These are phyloP conservation scores for Drosophila heteroneura DNA, from an alignment of 2,888 invertebrate genomes.

Conservation along the genomic window DNA sequence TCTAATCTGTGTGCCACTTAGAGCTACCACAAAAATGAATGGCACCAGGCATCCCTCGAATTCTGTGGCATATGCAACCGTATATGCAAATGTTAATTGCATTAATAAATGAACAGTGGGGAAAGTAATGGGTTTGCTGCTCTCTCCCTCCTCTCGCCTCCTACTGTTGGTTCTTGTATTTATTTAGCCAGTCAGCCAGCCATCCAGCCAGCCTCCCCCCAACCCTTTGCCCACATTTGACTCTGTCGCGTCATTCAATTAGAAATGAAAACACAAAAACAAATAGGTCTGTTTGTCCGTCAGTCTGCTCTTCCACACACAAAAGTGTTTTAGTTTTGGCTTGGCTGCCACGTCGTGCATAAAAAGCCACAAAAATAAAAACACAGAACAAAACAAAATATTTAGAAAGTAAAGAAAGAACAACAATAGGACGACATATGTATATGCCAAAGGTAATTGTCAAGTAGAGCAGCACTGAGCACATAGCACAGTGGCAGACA, in stretches of 20 bases:
- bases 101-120: constrained; percentile 67
- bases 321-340: constrained; percentile 70
- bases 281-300: constrained; percentile 54
- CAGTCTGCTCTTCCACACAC: constrained; percentile 8
- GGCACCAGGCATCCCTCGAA: background rate
- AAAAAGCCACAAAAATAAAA: constrained; percentile 43
- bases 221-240: background rate
- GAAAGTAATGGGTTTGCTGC: background rate
- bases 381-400: constrained; percentile 53
- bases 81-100: constrained; percentile 76
- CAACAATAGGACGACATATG: constrained; percentile 69
- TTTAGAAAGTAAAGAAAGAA: constrained; percentile 79
- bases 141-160: background rate
- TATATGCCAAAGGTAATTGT: constrained; percentile 73
- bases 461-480: constrained; percentile 73
- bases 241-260: constrained; percentile 69
- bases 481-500: constrained; percentile 28
- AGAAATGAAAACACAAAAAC: constrained; percentile 73
- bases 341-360: constrained; percentile 50
- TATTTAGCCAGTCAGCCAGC: background rate
- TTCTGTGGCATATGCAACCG: constrained; percentile 32
- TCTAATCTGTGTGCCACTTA: constrained; percentile 73
- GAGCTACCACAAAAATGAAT: constrained; percentile 47
- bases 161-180: constrained; percentile 25
- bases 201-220: too few species aligned